Conservation (phyloP, 2,113 vertebrate species). For the Bubalus kerabau region DNA sequence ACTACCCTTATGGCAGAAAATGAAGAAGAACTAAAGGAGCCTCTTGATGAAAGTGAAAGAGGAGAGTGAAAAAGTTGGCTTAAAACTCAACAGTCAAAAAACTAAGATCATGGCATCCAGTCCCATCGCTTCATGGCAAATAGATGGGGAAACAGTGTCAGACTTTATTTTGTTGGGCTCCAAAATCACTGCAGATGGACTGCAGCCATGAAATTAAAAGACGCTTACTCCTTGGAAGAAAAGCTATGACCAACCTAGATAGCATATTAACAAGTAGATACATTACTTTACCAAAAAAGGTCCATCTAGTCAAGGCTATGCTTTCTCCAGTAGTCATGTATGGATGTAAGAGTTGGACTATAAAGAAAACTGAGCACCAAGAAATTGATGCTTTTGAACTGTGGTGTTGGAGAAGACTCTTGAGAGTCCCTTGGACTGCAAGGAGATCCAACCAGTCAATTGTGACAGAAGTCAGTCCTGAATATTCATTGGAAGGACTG, state of each 20-base stretch:
- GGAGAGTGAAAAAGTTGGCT: neutral
- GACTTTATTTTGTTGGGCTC: neutral
- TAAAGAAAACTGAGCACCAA: neutral
- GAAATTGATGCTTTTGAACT: neutral
- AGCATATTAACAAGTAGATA: neutral
- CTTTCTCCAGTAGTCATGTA: neutral
- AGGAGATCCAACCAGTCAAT: neutral
- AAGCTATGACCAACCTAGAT: neutral
- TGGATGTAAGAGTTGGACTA: neutral
- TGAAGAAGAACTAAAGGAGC: neutral
- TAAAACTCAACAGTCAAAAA: neutral
- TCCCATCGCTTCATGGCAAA: rapidly evolving
- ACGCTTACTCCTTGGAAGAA: neutral
- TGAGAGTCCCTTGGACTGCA: neutral
- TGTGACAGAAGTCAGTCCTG: neutral
- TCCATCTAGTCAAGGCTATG: neutral
- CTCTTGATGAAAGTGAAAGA: neutral
- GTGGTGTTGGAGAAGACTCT: neutral
- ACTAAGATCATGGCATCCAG: neutral
- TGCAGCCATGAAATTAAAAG: neutral
- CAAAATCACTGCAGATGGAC: neutral
- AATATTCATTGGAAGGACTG: neutral
- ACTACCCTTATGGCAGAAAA: neutral
- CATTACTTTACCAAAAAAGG: neutral
- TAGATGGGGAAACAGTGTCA: neutral